Conservation (phyloP, 2,888 invertebrate species). For the Eurytoma californica region DNA sequence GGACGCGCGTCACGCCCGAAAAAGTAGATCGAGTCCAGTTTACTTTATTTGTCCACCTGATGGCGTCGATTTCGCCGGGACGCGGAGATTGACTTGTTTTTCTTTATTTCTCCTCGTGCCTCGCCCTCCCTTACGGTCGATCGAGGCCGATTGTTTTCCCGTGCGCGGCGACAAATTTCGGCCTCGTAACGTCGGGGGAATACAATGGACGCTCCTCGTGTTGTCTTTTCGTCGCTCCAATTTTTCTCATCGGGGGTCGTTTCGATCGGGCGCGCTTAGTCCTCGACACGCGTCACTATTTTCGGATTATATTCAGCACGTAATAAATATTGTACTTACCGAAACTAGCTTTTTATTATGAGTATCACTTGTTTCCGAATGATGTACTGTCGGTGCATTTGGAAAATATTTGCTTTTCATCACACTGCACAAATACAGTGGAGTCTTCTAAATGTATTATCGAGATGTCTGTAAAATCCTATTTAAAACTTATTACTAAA, state of each 20-base stretch:
- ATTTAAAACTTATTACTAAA: not conserved
- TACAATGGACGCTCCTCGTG: constrained; percentile 27
- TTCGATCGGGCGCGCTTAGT: not conserved
- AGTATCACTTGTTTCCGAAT: not conserved
- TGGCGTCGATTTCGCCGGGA: constrained; percentile 49
- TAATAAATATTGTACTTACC: constrained; percentile 22
- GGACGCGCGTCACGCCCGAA: constrained; percentile 20
- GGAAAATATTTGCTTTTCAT: constrained; percentile 24
- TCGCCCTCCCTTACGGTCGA: constrained; percentile 7
- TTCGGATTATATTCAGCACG: constrained; percentile 19
- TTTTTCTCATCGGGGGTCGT: constrained; percentile 42
- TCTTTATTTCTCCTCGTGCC: constrained; percentile 36
- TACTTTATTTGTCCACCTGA: constrained; percentile 55
- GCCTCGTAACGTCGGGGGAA: constrained; percentile 2
- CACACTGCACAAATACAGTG: not conserved
- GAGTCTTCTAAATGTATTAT: not conserved
- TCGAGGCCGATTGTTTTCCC: constrained; percentile 38
- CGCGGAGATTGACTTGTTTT: constrained; percentile 55
- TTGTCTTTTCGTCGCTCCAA: constrained; percentile 53
- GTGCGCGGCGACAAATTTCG: constrained; percentile 36
- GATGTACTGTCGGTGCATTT: not conserved
- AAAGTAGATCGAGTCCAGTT: constrained; percentile 39
- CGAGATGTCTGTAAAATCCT: not conserved
- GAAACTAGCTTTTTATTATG: constrained; percentile 14
- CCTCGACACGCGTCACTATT: constrained; percentile 32